Conservation (phyloP, 2,888 invertebrate species). For the Pherbina coryleti region DNA sequence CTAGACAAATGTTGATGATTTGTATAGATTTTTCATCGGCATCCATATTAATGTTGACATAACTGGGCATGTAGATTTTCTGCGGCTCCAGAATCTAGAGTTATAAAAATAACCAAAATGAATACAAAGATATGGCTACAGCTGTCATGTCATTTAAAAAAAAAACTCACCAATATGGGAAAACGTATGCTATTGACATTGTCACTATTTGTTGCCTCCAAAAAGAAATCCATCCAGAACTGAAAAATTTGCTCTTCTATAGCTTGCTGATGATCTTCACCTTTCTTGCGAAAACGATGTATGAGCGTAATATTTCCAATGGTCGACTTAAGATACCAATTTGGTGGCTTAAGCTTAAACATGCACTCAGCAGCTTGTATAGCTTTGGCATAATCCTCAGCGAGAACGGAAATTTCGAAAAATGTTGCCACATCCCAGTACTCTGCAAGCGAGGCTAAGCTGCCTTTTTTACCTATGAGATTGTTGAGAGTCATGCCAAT, state of each 20-base stretch:
- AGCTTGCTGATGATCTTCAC: conserved; percentile 78
- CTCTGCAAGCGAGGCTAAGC: conserved; percentile 90
- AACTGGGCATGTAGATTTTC: conserved; percentile 94
- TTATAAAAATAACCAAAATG: conserved; percentile 53
- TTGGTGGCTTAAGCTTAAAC: conserved; percentile 91
- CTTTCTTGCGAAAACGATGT: conserved; percentile 87
- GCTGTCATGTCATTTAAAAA: no score
- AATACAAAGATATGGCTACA: no score
- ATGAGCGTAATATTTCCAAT: conserved; percentile 96
- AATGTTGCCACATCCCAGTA: conserved; percentile 99
- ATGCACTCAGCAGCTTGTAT: conserved; percentile 96
- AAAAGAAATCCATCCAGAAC: conserved; percentile 99
- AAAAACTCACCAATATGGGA: conserved; percentile 73
- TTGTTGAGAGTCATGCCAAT: conserved; percentile 97
- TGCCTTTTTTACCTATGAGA: conserved; percentile 97
- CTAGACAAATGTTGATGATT: conserved; percentile 87
- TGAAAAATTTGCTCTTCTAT: conserved; percentile 91
- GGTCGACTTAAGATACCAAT: conserved; percentile 97
- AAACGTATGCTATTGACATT: conserved; percentile 88
- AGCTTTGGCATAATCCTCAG: conserved; percentile 96
- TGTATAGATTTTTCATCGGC: conserved; percentile 94
- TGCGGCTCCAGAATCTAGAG: conserved; percentile 86
- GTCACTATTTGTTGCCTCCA: conserved; percentile 89
- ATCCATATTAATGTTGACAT: conserved; percentile 93
- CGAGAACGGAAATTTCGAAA: conserved; percentile 97